Evolutionary conservation across 2,113 vertebrate species (phyloP), one percentile per base, ranked within the genome.

Genomic region (Carollia perspicillata): DNA sequence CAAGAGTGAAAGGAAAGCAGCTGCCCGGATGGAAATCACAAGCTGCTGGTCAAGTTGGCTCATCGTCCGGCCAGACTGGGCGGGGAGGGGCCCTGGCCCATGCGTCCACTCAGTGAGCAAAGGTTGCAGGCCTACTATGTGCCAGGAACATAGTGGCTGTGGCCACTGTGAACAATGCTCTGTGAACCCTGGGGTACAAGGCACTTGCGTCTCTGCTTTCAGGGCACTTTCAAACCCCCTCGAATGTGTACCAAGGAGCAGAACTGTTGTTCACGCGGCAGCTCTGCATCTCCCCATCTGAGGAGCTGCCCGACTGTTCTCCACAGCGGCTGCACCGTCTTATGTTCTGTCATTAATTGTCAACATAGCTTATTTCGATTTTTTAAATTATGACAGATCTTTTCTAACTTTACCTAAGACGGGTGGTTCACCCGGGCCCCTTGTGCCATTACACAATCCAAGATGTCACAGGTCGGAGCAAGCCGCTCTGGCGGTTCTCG

Each of bases 21-120:
- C 30, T 40, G 72, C 51, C 6, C 6, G 22, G 13, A 7, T 2
- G 33, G 22, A 28, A 78, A 26, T 8, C 23, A 0, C 0, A 20
- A 47, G 12, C 53, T 7, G 20, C 35, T 1, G 55, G 6, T 5
- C 17, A 3, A 5, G 22, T 18, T 8, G 6, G 7, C 66, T 60
- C 20, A 0, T 13, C 6, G 0, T 1, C 1, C 0, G 13, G 10
- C 18, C 17, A 5, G 51, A 9, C 0, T 13, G 44, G 44, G 5
- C 5, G 28, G 30, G 60, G 60, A 3, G 5, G 47, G 33, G 40
- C 6, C 53, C 72, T 1, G 2, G 37, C 42, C 40, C 83, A 0
- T 72, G 13, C 22, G 0, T 35, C 58, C 22, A 6, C 40, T 18
- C 5, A 8, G n/a, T 14, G 4, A 11, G 35, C 26, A 16, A 26